Conservation (phyloP, 37 sponge, comb jelly and placozoan species). For the Petrosia ficiformis region DNA sequence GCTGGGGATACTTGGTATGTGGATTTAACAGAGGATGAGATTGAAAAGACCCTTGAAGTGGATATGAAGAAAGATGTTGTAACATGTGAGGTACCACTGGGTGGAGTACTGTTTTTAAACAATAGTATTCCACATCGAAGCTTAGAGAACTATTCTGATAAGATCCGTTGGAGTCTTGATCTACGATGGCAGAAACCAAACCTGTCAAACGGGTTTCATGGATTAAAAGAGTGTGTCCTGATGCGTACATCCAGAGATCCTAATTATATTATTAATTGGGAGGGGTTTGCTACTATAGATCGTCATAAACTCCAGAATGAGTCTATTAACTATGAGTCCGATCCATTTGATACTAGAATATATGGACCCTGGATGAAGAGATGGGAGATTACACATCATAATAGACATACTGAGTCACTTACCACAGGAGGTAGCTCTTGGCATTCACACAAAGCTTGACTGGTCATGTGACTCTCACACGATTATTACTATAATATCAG, state of each 20-base stretch:
- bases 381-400: conserved; percentile 86
- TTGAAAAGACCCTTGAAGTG: conserved; percentile 58
- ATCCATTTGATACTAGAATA: conserved; percentile 74
- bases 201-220: conserved; percentile 67
- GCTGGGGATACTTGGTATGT: conserved; percentile 88
- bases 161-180: conserved; percentile 85
- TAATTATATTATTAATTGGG: conserved; percentile 63
- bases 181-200: conserved; percentile 79
- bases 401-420: conserved; percentile 61
- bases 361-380: conserved; percentile 86
- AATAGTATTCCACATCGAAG: conserved; percentile 82
- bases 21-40: conserved; percentile 57
- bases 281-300: conserved; percentile 46
- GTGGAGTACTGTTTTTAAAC: conserved; percentile 76
- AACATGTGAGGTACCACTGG: conserved; percentile 81
- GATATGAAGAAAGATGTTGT: conserved; percentile 66
- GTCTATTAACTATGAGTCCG: not conserved
- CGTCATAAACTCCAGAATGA: conserved; percentile 45
- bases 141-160: conserved; percentile 63
- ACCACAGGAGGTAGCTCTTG: too few species aligned
- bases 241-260: conserved; percentile 60
- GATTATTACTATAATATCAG: too few species aligned
- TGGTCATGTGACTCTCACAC: too few species aligned
- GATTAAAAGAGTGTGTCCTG: conserved; percentile 52
- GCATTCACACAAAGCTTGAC: too few species aligned